These are phyloP conservation scores for Rhinolophus ferrumequinum DNA, from an alignment of 2,113 vertebrate species.

Conservation along the genomic window DNA sequence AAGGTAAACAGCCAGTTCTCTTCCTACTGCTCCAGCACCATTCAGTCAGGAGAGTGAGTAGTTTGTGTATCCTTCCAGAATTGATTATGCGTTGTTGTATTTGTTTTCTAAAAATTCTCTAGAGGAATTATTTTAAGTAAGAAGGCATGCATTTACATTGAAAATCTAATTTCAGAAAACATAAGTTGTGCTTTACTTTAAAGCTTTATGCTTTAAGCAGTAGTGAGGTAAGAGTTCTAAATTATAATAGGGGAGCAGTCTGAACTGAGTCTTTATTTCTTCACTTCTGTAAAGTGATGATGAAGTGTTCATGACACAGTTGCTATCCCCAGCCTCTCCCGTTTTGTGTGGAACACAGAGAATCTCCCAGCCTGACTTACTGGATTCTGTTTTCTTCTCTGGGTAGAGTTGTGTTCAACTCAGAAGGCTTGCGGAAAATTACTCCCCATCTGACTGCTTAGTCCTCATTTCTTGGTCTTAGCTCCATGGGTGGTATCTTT, in stretches of 20 bases:
- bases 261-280: background rate
- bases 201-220: background rate
- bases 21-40: background rate
- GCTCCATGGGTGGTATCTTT: background rate
- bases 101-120: too few relatives aligned
- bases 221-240: background rate
- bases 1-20: background rate
- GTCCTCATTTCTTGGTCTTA: background rate
- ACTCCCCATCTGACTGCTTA: background rate
- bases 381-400: background rate
- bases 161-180: slow-evolving; percentile 32
- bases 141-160: background rate
- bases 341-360: background rate
- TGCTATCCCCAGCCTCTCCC: background rate
- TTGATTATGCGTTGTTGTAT: background rate
- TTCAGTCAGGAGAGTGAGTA: background rate
- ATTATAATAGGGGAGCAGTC: too few relatives aligned
- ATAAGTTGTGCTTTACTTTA: background rate
- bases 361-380: background rate
- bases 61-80: background rate
- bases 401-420: background rate
- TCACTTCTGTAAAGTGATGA: background rate
- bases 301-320: background rate
- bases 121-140: background rate
- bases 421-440: background rate